Base-by-base conservation (phyloP, 2,888 invertebrate species). In the Mythimna pallens region DNA sequence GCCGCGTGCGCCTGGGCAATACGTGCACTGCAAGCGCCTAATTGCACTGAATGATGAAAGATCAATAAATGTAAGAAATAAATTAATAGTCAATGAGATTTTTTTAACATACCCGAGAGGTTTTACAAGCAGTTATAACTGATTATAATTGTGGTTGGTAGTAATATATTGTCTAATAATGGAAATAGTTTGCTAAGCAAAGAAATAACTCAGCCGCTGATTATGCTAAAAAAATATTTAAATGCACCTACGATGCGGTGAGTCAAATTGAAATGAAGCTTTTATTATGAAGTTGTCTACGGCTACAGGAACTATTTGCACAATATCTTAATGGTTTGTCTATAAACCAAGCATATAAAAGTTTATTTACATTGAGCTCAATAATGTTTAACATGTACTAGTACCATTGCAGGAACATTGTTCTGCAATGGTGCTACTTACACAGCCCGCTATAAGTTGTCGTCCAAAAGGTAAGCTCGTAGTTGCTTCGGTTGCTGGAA, bases 11-110 rank as follows among this genome's bases (percentile, higher is more conserved):
- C 89, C 83, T 81, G 85, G 81, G 78, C 78, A 72, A 87, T 89
- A 89, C 87, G 86, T 83, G 83, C 85, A 85, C 80, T 85, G 83
- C 81, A 83, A 79, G 70, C 76, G 67, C 71, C 85, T 86, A 86
- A 87, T 86, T 83, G 78, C 83, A 76, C 54, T 78, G 71, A 70
- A 76, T 83, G 83, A 89, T 91, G 88, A 91, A 90, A 90, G 89
- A 91, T 90, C 89, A 89, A 90, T 89, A 89, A 82, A 73, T 67
- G 72, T 64, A 83, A 74, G 52, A 76, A 85, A 85, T 78, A 81
- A 86, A 89, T 89, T 86, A 91, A 90, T 90, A 90, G 88, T 87
- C 87, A 90, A 89, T 84, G 86, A 88, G 83, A 81, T 69, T 83
- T 89, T 86, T 87, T 89, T 87, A 89, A 89, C 78, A 86, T 78